These are phyloP conservation scores for Sus cebifrons DNA, from an alignment of 2,797 vertebrate genomes.

Conservation along the genomic window DNA sequence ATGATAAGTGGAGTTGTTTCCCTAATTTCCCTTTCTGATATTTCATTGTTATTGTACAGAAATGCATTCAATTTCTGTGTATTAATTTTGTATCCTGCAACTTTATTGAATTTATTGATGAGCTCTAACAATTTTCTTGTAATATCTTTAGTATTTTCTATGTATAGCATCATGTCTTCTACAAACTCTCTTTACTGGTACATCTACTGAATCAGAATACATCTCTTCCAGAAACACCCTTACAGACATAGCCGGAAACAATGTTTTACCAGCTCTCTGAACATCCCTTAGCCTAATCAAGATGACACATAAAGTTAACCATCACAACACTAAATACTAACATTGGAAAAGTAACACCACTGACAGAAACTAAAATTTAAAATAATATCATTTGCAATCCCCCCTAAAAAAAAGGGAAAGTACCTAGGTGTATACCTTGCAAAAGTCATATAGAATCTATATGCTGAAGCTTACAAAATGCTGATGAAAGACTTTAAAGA, in stretches of 20 bases:
- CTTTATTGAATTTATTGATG: no score
- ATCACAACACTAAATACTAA: background rate
- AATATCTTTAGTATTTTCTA: no score
- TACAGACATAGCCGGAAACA: background rate
- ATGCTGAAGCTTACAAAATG: background rate
- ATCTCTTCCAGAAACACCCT: background rate
- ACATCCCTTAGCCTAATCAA: background rate
- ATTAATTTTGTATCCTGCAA: no score
- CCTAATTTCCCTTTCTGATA: no score
- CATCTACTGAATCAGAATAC: background rate
- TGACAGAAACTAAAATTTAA: slow-evolving; percentile 2
- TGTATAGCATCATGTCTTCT: no score
- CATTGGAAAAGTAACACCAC: slow-evolving; percentile 5
- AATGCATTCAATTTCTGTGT: no score
- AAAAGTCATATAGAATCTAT: background rate
- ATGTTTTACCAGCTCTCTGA: background rate
- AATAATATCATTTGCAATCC: background rate
- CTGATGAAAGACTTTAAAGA: background rate
- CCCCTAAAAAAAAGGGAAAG: background rate
- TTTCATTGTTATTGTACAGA: no score
- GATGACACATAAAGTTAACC: background rate
- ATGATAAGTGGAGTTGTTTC: no score
- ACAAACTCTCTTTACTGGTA: background rate
- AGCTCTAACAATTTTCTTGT: no score
- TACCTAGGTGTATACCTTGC: background rate